Conservation (phyloP, 2,888 invertebrate genomes). For the Nudaria mundana region DNA sequence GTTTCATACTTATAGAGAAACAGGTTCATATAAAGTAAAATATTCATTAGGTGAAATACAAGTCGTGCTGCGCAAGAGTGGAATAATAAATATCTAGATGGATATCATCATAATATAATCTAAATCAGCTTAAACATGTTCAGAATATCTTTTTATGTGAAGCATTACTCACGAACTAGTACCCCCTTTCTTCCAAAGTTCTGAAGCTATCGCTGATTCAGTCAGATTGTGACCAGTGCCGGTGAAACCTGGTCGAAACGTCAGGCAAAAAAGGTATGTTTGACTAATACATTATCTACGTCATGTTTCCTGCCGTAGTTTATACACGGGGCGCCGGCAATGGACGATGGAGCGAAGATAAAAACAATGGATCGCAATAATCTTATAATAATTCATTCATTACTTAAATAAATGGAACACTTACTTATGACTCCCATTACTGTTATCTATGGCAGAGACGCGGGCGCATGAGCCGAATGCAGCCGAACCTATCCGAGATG, state of each 20-base stretch:
- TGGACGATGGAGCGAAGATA: no score
- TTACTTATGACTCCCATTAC: no score
- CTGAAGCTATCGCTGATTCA: background rate
- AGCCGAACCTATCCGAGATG: slow-evolving; percentile 54
- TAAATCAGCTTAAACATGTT: slow-evolving; percentile 59
- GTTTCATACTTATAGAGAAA: slow-evolving; percentile 43
- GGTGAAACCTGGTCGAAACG: no score
- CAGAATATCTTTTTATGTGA: slow-evolving; percentile 38
- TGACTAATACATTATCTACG: no score
- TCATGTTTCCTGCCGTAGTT: no score
- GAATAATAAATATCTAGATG: slow-evolving; percentile 65
- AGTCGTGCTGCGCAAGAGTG: slow-evolving; percentile 57
- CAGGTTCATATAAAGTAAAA: slow-evolving; percentile 55
- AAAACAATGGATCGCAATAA: no score
- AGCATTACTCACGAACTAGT: slow-evolving; percentile 17
- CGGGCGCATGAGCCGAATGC: slow-evolving; percentile 45
- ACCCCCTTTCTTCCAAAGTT: slow-evolving; percentile 2
- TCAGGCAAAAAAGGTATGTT: no score
- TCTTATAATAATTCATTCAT: no score
- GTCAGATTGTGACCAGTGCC: background rate
- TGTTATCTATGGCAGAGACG: slow-evolving; percentile 30
- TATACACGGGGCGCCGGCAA: no score
- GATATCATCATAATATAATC: slow-evolving; percentile 58
- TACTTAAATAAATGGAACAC: no score
- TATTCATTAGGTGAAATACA: slow-evolving; percentile 66